Evolutionary conservation across 2,113 vertebrate genomes (phyloP).

Genomic region (Addax nasomaculatus): DNA sequence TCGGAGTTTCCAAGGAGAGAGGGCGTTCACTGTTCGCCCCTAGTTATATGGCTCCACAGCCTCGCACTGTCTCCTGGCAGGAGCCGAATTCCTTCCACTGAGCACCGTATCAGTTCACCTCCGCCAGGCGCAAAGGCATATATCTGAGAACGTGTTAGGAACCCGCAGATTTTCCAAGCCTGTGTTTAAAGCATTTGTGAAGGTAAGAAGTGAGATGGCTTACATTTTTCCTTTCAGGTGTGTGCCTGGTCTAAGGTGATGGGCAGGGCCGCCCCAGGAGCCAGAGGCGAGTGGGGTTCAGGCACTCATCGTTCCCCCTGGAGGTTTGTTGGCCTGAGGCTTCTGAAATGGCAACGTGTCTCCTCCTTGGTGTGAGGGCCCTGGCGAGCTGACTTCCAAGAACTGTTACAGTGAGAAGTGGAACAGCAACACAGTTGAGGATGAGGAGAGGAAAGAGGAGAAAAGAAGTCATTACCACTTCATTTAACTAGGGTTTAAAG

Average conservation of each 20-base stretch:
- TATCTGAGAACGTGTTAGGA: constrained; percentile 6
- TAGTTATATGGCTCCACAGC: background rate
- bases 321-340: too few relatives aligned
- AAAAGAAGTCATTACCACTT: background rate
- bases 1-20: background rate
- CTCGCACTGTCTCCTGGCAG: background rate
- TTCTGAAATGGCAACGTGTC: background rate
- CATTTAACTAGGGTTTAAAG: background rate
- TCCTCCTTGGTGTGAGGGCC: background rate
- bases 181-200: background rate
- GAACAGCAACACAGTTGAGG: background rate
- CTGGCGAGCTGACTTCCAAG: background rate
- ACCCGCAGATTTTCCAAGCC: background rate
- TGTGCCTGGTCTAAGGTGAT: background rate
- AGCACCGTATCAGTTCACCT: background rate
- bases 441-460: background rate
- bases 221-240: background rate
- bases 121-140: background rate
- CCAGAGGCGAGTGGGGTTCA: background rate
- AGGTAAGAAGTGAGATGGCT: background rate
- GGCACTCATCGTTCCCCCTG: background rate
- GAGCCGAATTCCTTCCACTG: background rate
- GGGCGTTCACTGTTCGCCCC: background rate
- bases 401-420: background rate
- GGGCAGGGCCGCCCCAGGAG: background rate